A percentile compares a stretch with the other conserved stretches of the same genome.
Evolutionary conservation across 2,888 invertebrate species (phyloP).

Genomic region (Orthonevra nobilis): DNA sequence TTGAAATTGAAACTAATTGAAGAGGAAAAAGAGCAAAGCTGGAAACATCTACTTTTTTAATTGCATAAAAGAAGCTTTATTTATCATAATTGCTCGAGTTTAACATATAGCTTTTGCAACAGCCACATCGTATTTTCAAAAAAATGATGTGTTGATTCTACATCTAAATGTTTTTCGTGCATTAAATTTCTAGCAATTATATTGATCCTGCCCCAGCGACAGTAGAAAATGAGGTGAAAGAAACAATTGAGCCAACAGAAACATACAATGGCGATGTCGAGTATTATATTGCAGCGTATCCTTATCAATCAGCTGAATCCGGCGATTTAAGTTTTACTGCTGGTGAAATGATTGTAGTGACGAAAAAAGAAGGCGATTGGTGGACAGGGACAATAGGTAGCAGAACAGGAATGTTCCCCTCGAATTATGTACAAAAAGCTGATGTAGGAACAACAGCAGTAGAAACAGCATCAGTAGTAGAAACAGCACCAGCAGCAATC

Average conservation of each 20-base stretch:
- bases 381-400: constrained; percentile 96
- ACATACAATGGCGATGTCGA: constrained; percentile 82
- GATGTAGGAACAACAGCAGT: constrained; percentile 79
- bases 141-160: no score
- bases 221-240: constrained; percentile 72
- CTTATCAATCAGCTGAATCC: constrained; percentile 92
- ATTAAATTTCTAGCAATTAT: constrained; percentile 52
- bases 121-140: no score
- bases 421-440: constrained; percentile 94
- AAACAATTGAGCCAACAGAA: constrained; percentile 72
- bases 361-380: constrained; percentile 97
- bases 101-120: no score
- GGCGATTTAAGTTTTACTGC: constrained; percentile 95
- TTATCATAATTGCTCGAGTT: no score
- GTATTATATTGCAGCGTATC: constrained; percentile 93
- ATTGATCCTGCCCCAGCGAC: constrained; percentile 64
- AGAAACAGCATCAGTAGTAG: constrained; percentile 23
- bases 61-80: no score
- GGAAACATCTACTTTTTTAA: no score
- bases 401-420: constrained; percentile 95
- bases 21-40: no score
- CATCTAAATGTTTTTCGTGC: no score
- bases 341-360: constrained; percentile 92
- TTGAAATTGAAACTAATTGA: no score
- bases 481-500: constrained; percentile 42